phyloP scores from a whole-genome alignment of 2,113 vertebrate species.

The Myiozetetes cayanensis region DNA sequence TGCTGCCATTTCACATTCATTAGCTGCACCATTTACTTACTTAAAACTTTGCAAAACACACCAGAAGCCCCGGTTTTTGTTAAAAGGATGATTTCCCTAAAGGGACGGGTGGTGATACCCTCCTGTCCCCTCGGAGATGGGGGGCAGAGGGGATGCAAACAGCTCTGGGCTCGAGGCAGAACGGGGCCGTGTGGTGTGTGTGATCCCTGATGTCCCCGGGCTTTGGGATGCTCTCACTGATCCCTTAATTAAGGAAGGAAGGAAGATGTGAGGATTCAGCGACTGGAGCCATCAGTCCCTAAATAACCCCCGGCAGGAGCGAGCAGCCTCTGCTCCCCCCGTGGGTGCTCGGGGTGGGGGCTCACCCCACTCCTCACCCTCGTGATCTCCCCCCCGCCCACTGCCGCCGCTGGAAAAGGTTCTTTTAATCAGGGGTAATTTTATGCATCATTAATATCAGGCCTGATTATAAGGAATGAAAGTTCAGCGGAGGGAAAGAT shows the following conservation, averaged over 20 bases:
- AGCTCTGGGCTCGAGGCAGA: not conserved
- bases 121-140: accelerated
- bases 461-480: conserved; percentile 8
- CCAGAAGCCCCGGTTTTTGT: accelerated
- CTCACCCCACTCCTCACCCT: accelerated
- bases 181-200: accelerated
- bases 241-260: not conserved
- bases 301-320: not conserved
- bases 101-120: accelerated
- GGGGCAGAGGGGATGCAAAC: not conserved
- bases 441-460: conserved; percentile 18
- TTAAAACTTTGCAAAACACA: not conserved
- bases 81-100: not conserved
- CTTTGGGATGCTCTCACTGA: not conserved
- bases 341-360: not conserved
- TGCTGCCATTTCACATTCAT: not conserved
- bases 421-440: conserved; percentile 56
- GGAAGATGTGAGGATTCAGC: not conserved
- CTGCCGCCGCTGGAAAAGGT: not conserved
- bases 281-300: accelerated
- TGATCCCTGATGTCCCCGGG: not conserved
- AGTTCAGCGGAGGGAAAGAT: not conserved
- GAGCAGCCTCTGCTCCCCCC: not conserved
- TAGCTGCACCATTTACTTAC: not conserved
- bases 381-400: not conserved